Conservation (phyloP, 2,113 vertebrate genomes). For the Indicator maculatus region DNA sequence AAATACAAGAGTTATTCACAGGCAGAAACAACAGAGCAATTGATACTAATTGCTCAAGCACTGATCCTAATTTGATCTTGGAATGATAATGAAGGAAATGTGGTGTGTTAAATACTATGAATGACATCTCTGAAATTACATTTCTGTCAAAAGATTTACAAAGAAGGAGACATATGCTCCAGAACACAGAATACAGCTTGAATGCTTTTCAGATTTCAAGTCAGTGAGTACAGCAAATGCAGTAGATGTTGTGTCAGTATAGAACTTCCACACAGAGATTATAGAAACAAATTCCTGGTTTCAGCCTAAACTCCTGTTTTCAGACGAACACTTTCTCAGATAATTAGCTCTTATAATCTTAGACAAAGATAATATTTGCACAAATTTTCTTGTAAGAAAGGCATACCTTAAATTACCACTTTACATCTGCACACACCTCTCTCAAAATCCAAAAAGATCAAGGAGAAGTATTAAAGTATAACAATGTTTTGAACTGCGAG, state of each 20-base stretch:
- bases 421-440: accelerated
- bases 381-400: neutral
- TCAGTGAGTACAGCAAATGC: neutral
- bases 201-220: neutral
- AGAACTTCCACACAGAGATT: neutral
- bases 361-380: neutral
- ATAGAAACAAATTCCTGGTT: neutral
- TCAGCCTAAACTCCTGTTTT: neutral
- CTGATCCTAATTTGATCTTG: neutral
- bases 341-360: neutral
- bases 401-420: neutral
- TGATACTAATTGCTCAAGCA: slow-evolving; percentile 23
- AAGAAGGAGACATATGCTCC: neutral
- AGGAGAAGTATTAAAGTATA: neutral
- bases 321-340: neutral
- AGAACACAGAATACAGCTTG: neutral
- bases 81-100: neutral
- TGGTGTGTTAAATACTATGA: neutral
- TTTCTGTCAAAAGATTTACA: slow-evolving; percentile 29
- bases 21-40: neutral
- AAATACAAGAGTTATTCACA: neutral
- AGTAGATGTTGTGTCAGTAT: neutral
- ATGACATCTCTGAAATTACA: neutral
- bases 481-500: neutral
- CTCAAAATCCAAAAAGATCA: neutral